Evolutionary conservation across 1,140 invertebrate genomes (phyloP).

Genomic region (Mya arenaria): DNA sequence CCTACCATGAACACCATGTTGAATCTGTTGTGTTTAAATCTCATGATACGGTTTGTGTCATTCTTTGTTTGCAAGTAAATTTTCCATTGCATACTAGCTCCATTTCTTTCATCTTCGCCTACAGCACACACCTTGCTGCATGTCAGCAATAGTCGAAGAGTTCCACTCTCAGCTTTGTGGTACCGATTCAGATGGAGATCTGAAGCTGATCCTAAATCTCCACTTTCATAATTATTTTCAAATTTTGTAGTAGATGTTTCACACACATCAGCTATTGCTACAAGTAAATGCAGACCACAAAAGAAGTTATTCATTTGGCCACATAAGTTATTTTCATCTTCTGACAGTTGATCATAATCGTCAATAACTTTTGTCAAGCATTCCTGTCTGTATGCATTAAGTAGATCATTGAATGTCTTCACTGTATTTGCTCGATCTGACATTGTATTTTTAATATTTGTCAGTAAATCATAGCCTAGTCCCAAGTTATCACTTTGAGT

Average conservation of each 20-base stretch:
- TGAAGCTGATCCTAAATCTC: conserved; percentile 8
- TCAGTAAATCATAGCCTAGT: conserved; percentile 29
- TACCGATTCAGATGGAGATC: neutral
- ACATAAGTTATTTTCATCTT: conserved; percentile 13
- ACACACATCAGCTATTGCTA: conserved; percentile 47
- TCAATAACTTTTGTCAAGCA: conserved; percentile 39
- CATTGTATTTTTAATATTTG: conserved; percentile 57
- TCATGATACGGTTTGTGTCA: conserved; percentile 7
- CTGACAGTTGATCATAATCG: conserved; percentile 23
- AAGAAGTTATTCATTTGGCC: conserved; percentile 30
- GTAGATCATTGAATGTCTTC: conserved; percentile 44
- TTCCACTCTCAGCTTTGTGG: conserved; percentile 43
- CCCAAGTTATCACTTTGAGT: neutral
- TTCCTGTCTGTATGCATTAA: conserved; percentile 43
- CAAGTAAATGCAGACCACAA: conserved; percentile 40
- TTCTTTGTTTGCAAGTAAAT: neutral
- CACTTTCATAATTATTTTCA: conserved; percentile 7
- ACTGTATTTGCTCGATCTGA: conserved; percentile 46
- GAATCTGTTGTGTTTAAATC: conserved; percentile 47
- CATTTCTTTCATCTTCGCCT: conserved; percentile 55
- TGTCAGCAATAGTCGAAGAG: conserved; percentile 40
- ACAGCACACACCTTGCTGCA: conserved; percentile 43
- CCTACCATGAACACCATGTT: conserved; percentile 54
- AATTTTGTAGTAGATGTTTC: conserved; percentile 1
- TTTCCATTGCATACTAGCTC: conserved; percentile 17